Conservation (phyloP, 2,888 invertebrate genomes). For the Octonoba sinensis region DNA sequence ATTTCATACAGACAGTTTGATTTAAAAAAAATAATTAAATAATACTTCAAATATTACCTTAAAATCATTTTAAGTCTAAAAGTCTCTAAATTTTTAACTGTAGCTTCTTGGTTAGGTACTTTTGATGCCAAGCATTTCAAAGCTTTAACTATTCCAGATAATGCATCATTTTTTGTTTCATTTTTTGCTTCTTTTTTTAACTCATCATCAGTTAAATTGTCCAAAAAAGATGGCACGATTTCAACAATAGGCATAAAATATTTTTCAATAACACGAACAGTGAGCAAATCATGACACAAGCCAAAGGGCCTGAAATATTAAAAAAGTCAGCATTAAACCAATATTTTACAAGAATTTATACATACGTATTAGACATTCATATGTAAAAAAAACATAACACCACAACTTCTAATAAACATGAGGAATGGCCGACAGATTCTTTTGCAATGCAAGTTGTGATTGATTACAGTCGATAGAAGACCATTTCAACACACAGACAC, state of each 20-base stretch:
- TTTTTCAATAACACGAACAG: constrained; percentile 89
- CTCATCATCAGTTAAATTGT: constrained; percentile 94
- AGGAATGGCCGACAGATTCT: too few relatives aligned
- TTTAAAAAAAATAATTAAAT: neutral
- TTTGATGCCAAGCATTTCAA: constrained; percentile 89
- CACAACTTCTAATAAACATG: too few relatives aligned
- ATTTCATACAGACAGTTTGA: neutral
- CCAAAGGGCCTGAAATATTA: constrained; percentile 84
- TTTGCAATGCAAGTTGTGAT: too few relatives aligned
- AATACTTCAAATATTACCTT: constrained; percentile 74
- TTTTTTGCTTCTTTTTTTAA: constrained; percentile 94
- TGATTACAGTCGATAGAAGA: too few relatives aligned
- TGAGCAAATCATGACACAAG: constrained; percentile 89
- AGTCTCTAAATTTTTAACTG: constrained; percentile 86
- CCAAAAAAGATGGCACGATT: constrained; percentile 89
- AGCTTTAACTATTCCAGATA: constrained; percentile 93
- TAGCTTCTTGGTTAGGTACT: constrained; percentile 80
- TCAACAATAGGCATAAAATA: constrained; percentile 93
- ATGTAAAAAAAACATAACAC: too few relatives aligned
- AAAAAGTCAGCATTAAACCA: neutral
- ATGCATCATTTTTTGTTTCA: constrained; percentile 93
- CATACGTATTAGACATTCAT: too few relatives aligned
- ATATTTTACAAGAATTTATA: neutral
- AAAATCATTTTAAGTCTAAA: constrained; percentile 97
- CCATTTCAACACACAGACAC: too few relatives aligned